Evolutionary conservation across 2,113 vertebrate species (phyloP).

Genomic region (Ageneiosus marmoratus): DNA sequence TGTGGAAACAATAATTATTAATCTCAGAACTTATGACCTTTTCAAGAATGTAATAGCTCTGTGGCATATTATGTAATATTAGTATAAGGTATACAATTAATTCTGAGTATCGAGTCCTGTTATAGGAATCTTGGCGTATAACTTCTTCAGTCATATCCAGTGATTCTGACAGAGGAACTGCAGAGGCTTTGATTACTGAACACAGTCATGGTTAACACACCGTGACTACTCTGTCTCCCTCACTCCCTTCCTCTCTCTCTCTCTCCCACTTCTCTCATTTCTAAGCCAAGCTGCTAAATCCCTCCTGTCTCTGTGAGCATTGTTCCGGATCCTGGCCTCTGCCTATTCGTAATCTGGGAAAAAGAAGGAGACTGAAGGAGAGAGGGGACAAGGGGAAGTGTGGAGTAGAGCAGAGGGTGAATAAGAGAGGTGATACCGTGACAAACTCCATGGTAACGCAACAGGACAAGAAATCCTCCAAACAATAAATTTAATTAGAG

Average conservation of each 20-base stretch:
- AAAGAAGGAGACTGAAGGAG: conserved; percentile 46
- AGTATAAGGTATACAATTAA: neutral
- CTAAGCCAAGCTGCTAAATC: conserved; percentile 63
- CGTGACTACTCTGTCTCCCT: conserved; percentile 60
- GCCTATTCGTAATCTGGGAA: conserved; percentile 58
- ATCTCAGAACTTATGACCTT: neutral
- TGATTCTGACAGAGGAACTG: conserved; percentile 60
- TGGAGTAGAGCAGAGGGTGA: conserved; percentile 55
- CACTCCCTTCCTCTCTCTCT: conserved; percentile 57
- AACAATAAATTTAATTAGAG: conserved; percentile 69
- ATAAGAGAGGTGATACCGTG: conserved; percentile 50
- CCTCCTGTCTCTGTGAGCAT: conserved; percentile 56
- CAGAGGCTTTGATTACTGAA: conserved; percentile 67
- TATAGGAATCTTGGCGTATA: neutral
- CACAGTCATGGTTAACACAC: conserved; percentile 67
- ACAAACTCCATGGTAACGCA: conserved; percentile 51
- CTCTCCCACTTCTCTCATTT: conserved; percentile 56
- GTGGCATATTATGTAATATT: too few relatives aligned
- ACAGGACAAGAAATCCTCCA: conserved; percentile 55
- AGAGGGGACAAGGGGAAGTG: conserved; percentile 47
- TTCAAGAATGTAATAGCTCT: neutral
- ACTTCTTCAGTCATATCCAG: neutral
- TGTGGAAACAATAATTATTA: neutral
- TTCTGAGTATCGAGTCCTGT: neutral
- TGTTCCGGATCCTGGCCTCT: conserved; percentile 63